Evolutionary conservation across 2,888 invertebrate genomes (phyloP), one percentile per base, ranked within the genome.

Genomic region (Drosophila meridionalis): DNA sequence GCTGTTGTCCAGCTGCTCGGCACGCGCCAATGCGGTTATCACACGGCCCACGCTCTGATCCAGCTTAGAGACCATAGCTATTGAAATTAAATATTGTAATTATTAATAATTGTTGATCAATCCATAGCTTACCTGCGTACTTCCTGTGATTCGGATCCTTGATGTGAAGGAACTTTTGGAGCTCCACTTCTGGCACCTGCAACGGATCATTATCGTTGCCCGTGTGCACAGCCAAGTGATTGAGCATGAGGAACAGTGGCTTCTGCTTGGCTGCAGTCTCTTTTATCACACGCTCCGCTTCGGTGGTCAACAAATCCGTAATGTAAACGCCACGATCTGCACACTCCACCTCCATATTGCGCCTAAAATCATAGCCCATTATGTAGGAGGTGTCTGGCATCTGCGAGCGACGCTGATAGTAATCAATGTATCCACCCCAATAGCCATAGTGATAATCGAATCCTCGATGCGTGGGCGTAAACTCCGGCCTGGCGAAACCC

Each of bases 381-480:
- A 77, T 87, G 28, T 59, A 79, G 3, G 75, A 80, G 5, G 12
- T 83, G 72, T 91, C 93, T 53, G 93, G 93, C 90, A 94, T 93
- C 26, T 91, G 86, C 12, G 94, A 91, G 2, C 94, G 94, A 69
- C 96, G 95, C 83, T 96, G 95, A 88, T 95, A 97, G 90, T 98
- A 98, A 91, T 97, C 97, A 67, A 97, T 95, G 78, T 95, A 96
- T 2, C 97, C 97, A 70, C 96, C 96, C 94, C 96, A 96, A 91
- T 97, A 98, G 2, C 98, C 98, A 90, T 95, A 97, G 91, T 97
- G 97, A 6, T 95, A 94, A 81, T 97, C 96, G 89, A 97, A 98
- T 4, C 97, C 97, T 42, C 97, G 94, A 71, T 93, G 93, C 0
- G 95, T 95, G 1, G 97, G 97, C 7, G 96, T 95, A 89, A 94